Conservation (phyloP, 1,140 invertebrate genomes). For the Pseudomyrmex flavicornis region DNA sequence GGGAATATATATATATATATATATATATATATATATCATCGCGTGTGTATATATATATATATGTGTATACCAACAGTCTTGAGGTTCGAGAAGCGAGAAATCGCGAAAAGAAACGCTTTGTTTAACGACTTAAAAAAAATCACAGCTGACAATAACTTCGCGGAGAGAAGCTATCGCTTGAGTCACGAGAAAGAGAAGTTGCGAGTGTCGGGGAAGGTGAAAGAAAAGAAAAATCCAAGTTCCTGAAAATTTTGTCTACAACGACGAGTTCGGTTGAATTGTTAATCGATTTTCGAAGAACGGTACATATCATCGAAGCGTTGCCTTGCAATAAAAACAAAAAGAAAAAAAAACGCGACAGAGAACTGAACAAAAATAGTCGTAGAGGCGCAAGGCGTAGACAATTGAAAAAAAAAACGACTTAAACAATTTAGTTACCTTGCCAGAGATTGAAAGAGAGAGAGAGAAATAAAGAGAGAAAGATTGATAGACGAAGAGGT, state of each 20-base stretch:
- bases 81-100: conserved; percentile 24
- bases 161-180: conserved; percentile 14
- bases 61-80: conserved; percentile 3
- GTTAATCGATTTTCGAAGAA: conserved; percentile 61
- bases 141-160: conserved; percentile 48
- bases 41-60: not conserved
- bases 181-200: conserved; percentile 7
- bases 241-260: conserved; percentile 48
- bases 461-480: not conserved
- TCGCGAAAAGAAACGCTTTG: conserved; percentile 5
- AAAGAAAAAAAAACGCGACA: not conserved
- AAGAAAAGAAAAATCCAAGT: conserved; percentile 21
- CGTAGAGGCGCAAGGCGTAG: conserved; percentile 49
- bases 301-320: conserved; percentile 73
- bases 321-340: conserved; percentile 63
- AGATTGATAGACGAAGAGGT: too few relatives aligned
- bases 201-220: conserved; percentile 7
- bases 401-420: conserved; percentile 42
- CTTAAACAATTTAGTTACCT: conserved; percentile 54
- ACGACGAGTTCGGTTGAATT: conserved; percentile 49
- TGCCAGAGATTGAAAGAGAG: conserved; percentile 42
- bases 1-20: not conserved
- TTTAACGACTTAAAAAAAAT: conserved; percentile 37
- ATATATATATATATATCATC: not conserved
- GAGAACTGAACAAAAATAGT: conserved; percentile 42